Evolutionary conservation across 2,888 invertebrate species (phyloP), one percentile per base, ranked within the genome.

Genomic region (Phrixothrix hirtus): DNA sequence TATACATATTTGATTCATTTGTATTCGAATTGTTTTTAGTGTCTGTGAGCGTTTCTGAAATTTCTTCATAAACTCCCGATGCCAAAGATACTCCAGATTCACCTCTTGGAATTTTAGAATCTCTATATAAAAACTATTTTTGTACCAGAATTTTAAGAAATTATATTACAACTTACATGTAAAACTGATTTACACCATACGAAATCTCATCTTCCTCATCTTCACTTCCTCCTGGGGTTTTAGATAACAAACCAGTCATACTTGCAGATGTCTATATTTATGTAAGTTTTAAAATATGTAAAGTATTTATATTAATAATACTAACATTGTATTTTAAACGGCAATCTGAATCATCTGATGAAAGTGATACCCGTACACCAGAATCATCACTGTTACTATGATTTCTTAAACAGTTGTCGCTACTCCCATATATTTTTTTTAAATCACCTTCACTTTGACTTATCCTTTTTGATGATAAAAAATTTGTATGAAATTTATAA

Each of bases 11-110:
- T 15, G 5, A 5, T n/a, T 31, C 32, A 25, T 16, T 38, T 4
- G 1, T 12, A 10, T 10, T n/a, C 10, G 10, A 9, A 11, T 14
- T 26, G 9, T 29, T 45, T 17, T 41, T 21, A 27, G 54, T 6
- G 17, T 12, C 12, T 0, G 43, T 42, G 9, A 31, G 6, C 0
- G 29, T 63, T 4, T 85, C 85, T 1, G 80, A 72, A 56, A 86
- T 86, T 74, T 86, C 86, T 66, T 86, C 86, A 71, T 86, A 86
- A 59, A 86, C 83, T 31, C 86, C 86, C 0, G 85, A 85, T 12
- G 83, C 79, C 2, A 83, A 66, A 0, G 86, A 86, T 32, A 79
- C 75, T 15, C 82, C 78, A 0, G 86, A 86, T 53, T 77, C 74
- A 2, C 82, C 78, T 1, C 82, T 79, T 0, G 75, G 68, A n/a